Evolutionary conservation across 2,888 invertebrate genomes (phyloP), one percentile per base, ranked within the genome.

Genomic region (Prenolepis imparis): DNA sequence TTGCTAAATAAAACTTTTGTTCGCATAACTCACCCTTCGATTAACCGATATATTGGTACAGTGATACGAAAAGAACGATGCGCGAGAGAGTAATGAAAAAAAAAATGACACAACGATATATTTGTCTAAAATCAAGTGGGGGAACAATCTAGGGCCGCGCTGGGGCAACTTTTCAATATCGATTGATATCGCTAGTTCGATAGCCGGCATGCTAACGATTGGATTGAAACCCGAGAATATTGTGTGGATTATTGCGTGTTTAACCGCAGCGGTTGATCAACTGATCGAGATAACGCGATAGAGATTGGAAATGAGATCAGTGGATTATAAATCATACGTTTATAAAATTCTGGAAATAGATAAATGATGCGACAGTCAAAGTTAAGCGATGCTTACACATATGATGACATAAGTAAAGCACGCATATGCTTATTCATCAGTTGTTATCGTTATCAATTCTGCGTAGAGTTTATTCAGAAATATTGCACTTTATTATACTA

Each of bases 121-220:
- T n/a, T 87, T 80, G 86, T 91, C 88, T 85, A 83, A 82, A 68
- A 78, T 67, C 44, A 55, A 74, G 21, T 59, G 86, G 86, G 87
- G 72, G 72, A 48, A 41, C 41, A 41, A 81, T 74, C 32, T 15
- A 21, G n/a, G 0, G 80, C 86, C 12, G 74, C n/a, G 72, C 36
- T 81, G 82, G 84, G 87, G 80, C 87, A 86, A 88, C 86, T 85
- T 89, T 89, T 82, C 81, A 85, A 87, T 88, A 90, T 92, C 86
- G 92, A 90, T 91, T 82, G 91, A 88, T 90, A 90, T 91, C 90
- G 64, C 63, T 57, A 57, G 24, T 70, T 80, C 67, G 24, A 64
- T 82, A 61, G 28, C n/a, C 75, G 90, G 90, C 52, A n/a, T 52
- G 0, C n/a, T 91, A 89, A 88, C 87, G 86, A 90, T 91, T 86